These are phyloP conservation scores for Galeruca laticollis DNA, from an alignment of 2,888 invertebrate species.

Conservation along the genomic window DNA sequence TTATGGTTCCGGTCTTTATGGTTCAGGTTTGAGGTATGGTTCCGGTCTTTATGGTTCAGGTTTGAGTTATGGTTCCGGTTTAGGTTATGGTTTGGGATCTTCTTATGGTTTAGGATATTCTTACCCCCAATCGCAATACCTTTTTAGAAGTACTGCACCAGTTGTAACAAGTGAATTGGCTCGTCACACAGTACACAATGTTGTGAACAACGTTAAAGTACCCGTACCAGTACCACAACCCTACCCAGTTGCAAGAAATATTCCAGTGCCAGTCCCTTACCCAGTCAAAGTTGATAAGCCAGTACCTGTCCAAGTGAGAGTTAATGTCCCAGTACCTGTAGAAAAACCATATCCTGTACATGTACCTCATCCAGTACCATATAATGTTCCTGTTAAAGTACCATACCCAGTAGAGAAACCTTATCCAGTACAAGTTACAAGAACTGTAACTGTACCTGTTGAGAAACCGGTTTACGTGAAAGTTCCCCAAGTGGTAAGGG, in stretches of 20 bases:
- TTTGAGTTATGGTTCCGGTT: not conserved
- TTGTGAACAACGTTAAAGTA: conserved; percentile 57
- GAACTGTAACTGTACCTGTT: conserved; percentile 53
- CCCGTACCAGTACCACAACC: conserved; percentile 42
- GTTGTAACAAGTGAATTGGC: conserved; percentile 37
- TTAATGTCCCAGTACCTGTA: conserved; percentile 55
- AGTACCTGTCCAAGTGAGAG: conserved; percentile 52
- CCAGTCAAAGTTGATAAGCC: conserved; percentile 55
- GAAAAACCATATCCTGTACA: conserved; percentile 59
- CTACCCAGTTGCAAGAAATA: conserved; percentile 57
- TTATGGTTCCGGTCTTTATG: not conserved
- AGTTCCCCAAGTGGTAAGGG: conserved; percentile 53
- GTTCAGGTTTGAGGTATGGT: not conserved
- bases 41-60: not conserved
- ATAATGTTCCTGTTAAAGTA: conserved; percentile 50
- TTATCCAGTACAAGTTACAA: conserved; percentile 55
- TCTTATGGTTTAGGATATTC: conserved; percentile 1
- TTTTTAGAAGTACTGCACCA: not conserved
- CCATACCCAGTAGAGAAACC: conserved; percentile 57
- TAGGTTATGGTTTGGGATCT: not conserved
- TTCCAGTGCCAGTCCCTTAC: conserved; percentile 58
- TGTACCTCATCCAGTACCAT: conserved; percentile 56
- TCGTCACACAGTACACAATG: conserved; percentile 51
- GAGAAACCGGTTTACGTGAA: conserved; percentile 54
- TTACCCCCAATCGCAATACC: not conserved